Base-by-base conservation (phyloP, 2,888 invertebrate genomes). In the Omphaloscelis lunosa region DNA sequence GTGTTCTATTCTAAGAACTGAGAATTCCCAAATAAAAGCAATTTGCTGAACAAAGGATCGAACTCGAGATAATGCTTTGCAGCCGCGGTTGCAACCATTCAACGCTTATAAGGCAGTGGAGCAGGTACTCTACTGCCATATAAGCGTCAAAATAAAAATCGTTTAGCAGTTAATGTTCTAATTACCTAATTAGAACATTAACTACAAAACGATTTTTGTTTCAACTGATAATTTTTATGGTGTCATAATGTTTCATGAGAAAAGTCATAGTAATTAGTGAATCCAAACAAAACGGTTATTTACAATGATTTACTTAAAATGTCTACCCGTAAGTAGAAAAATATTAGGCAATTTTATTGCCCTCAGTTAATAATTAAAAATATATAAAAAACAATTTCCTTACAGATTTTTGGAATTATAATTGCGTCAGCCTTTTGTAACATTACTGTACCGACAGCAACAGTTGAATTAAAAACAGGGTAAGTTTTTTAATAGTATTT, bases 401-500 rank as follows among this genome's bases (percentile, higher is more conserved):
- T 79, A 2, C 85, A 87, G 87, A 65, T 83, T 63, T 53, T 75
- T 41, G 74, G 69, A 11, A 23, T 77, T 41, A 27, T 83, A 20
- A 65, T 81, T 39, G 65, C 56, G n/a, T 45, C 68, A 71, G 70
- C 65, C 0, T 56, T 63, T 63, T 75, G 79, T 62, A 72, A 66
- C 61, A 76, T 29, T 41, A 78, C 56, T 15, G 17, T 17, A 39
- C 12, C 63, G 1, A 58, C 20, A n/a, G 11, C 34, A 58, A 75
- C 20, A 29, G 27, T 71, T 27, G 61, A 61, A 66, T 56, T 65
- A 9, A 41, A 65, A 39, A 34, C 63, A 2, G 63, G 29, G 80
- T 82, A 68, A 63, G 80, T 12, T 48, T 53, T n/a, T n/a, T 23
- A 15, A 15, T 27, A 12, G 0, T 2, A 27, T 72, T 34, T 67